A percentile compares a stretch with the other conserved stretches of the same genome.
Evolutionary conservation across 2,113 vertebrate genomes (phyloP).

Genomic region (Pyxicephalus adspersus): DNA sequence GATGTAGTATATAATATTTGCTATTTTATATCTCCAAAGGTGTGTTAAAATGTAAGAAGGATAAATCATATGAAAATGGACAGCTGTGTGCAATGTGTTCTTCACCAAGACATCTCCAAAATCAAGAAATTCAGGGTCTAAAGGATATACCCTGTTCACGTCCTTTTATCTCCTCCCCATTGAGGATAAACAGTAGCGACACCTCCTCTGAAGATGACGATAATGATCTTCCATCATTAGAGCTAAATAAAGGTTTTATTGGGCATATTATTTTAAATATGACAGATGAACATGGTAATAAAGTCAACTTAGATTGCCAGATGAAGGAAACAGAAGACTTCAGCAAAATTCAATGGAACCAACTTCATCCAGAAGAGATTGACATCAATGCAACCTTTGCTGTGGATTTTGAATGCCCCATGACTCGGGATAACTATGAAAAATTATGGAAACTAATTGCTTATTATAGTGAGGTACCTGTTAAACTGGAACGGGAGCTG

Average conservation of each 20-base stretch:
- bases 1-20: not conserved
- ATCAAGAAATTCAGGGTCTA: constrained; percentile 71
- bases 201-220: constrained; percentile 59
- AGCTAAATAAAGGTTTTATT: constrained; percentile 65
- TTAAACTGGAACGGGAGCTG: constrained; percentile 74
- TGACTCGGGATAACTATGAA: constrained; percentile 82
- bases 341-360: constrained; percentile 72
- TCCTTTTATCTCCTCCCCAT: constrained; percentile 74
- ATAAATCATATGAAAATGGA: constrained; percentile 77
- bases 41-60: constrained; percentile 91
- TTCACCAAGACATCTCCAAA: constrained; percentile 70
- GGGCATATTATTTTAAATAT: constrained; percentile 82
- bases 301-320: constrained; percentile 77
- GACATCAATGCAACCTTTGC: constrained; percentile 73
- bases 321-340: constrained; percentile 67
- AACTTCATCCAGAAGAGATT: constrained; percentile 69
- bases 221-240: constrained; percentile 57
- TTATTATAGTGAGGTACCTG: constrained; percentile 88
- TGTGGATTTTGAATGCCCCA: constrained; percentile 79
- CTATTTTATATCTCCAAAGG: constrained; percentile 66
- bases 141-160: constrained; percentile 73
- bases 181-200: constrained; percentile 63
- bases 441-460: constrained; percentile 88
- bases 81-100: constrained; percentile 83
- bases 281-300: constrained; percentile 86